Percentiles rank a stretch among this genome's conserved stretches.
Evolutionary conservation across 2,888 invertebrate genomes (phyloP).

Genomic region (Aporophyla nigra): DNA sequence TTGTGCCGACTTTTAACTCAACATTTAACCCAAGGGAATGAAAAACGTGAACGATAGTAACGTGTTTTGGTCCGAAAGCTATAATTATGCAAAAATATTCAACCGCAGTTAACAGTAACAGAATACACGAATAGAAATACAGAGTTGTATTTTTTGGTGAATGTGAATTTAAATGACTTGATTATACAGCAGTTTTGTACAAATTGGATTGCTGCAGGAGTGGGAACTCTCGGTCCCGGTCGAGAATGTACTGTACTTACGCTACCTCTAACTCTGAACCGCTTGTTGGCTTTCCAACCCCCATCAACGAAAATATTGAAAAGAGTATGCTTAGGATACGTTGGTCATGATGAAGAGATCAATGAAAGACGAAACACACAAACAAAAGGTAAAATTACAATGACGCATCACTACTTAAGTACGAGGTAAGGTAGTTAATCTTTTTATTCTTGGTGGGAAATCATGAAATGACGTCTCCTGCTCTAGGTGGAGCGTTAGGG

Average conservation of each 20-base stretch:
- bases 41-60: constrained; percentile 20
- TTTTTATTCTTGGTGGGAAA: no score
- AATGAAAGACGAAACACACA: no score
- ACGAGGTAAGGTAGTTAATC: neutral
- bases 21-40: constrained; percentile 11
- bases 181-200: constrained; percentile 60
- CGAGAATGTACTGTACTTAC: constrained; percentile 18
- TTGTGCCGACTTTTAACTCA: neutral
- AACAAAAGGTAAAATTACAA: no score
- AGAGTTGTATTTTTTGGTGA: constrained; percentile 56
- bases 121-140: constrained; percentile 61
- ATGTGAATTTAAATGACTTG: constrained; percentile 62
- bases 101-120: constrained; percentile 59
- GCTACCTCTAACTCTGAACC: constrained; percentile 33
- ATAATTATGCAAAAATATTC: constrained; percentile 65
- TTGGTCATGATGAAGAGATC: no score
- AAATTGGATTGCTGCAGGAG: constrained; percentile 52
- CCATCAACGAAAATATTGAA: constrained; percentile 16
- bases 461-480: no score
- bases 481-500: no score
- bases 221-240: constrained; percentile 16
- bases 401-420: constrained; percentile 9
- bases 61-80: constrained; percentile 39
- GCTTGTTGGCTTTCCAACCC: constrained; percentile 38
- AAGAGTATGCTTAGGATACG: no score